These are phyloP conservation scores for Margaritifera margaritifera DNA, from an alignment of 2,888 invertebrate genomes.

Conservation along the genomic window DNA sequence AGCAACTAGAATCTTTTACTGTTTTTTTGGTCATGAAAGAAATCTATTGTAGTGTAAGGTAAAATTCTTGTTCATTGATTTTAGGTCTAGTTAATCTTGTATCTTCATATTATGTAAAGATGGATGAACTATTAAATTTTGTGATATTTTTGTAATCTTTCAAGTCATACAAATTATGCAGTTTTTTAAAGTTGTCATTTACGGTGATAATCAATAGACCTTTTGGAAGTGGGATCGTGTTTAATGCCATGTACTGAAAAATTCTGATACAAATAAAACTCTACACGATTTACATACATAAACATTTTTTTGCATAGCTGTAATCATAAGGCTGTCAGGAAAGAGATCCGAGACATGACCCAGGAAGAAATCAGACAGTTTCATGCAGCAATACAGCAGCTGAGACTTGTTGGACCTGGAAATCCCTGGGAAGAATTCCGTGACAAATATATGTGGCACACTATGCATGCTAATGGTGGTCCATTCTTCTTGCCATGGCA, in stretches of 20 bases:
- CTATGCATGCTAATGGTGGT: constrained; percentile 64
- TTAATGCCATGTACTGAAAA: not conserved
- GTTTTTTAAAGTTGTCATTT: too few relatives aligned
- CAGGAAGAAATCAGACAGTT: constrained; percentile 58
- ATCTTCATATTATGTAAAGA: too few relatives aligned
- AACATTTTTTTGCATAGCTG: constrained; percentile 48
- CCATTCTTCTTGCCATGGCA: constrained; percentile 69
- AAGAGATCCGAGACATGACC: constrained; percentile 68
- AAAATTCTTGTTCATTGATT: too few relatives aligned
- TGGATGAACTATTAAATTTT: too few relatives aligned
- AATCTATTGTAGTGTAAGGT: too few relatives aligned
- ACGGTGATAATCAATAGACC: too few relatives aligned
- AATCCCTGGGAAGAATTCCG: constrained; percentile 65
- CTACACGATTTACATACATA: not conserved
- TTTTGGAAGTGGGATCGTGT: too few relatives aligned
- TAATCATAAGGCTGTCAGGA: constrained; percentile 51
- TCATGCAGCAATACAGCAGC: constrained; percentile 63
- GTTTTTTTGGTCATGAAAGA: too few relatives aligned
- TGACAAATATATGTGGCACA: constrained; percentile 63
- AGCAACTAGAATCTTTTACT: too few relatives aligned
- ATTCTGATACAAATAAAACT: not conserved
- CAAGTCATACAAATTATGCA: too few relatives aligned
- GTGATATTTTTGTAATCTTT: too few relatives aligned
- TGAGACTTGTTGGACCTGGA: constrained; percentile 49
- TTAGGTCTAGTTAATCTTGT: too few relatives aligned